Evolutionary conservation across 2,888 invertebrate genomes (phyloP).

Genomic region (Lysandra bellargus): DNA sequence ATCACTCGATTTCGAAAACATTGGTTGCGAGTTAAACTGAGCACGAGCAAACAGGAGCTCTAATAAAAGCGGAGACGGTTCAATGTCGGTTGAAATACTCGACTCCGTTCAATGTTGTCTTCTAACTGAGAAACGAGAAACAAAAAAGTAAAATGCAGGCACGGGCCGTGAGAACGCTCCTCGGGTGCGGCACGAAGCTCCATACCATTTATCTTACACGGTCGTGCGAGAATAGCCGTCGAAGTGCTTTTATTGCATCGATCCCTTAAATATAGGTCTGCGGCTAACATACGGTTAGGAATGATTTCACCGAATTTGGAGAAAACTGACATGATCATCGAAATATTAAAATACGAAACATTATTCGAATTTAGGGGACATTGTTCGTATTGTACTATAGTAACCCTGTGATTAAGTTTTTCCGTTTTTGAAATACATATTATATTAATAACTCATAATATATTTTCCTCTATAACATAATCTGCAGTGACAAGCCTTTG

Average conservation of each 20-base stretch:
- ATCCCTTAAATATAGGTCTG: conserved; percentile 77
- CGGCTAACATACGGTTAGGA: conserved; percentile 35
- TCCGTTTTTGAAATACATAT: not conserved
- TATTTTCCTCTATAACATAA: not conserved
- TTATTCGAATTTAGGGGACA: not conserved
- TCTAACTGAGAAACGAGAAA: conserved; percentile 76
- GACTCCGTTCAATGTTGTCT: not conserved
- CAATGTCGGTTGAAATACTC: not conserved
- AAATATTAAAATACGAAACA: not conserved
- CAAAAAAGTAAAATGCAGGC: conserved; percentile 72
- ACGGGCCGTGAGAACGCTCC: conserved; percentile 79
- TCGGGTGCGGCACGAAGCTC: conserved; percentile 57
- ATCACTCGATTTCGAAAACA: not conserved
- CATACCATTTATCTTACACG: conserved; percentile 77
- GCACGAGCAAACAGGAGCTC: not conserved
- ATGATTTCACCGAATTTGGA: conserved; percentile 20
- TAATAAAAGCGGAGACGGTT: not conserved
- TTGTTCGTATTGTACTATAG: not conserved
- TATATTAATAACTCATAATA: not conserved
- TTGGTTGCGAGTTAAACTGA: not conserved
- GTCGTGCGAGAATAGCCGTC: conserved; percentile 77
- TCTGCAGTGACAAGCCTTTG: not conserved
- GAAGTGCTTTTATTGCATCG: conserved; percentile 77
- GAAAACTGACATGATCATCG: not conserved
- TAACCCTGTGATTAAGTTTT: not conserved